phyloP scores from a whole-genome alignment of 1,140 invertebrate genomes.

The Helicoverpa armigera region DNA sequence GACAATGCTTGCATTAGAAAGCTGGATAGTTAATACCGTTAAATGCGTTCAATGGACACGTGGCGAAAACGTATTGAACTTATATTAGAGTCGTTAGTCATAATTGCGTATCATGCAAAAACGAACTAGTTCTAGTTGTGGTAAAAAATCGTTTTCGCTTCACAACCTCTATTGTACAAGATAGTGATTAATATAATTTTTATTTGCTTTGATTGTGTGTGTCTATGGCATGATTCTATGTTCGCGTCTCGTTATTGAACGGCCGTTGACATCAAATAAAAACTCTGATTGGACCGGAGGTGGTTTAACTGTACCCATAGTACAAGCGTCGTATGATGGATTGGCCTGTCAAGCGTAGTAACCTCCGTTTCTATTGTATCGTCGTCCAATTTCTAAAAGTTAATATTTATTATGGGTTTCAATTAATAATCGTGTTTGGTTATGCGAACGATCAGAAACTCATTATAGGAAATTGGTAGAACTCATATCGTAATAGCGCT shows the following conservation, averaged over 20 bases:
- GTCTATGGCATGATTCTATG: conserved; percentile 61
- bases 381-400: conserved; percentile 68
- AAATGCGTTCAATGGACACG: conserved; percentile 68
- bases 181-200: conserved; percentile 77
- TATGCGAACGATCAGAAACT: conserved; percentile 57
- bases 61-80: conserved; percentile 67
- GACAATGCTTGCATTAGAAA: conserved; percentile 72
- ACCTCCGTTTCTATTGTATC: conserved; percentile 61
- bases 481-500: conserved; percentile 9
- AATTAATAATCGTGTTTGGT: conserved; percentile 70
- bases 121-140: conserved; percentile 49
- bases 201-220: conserved; percentile 75
- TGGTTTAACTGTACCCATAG: conserved; percentile 70
- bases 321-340: conserved; percentile 72
- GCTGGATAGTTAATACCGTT: conserved; percentile 70
- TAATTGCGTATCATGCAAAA: conserved; percentile 81
- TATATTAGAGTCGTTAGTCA: conserved; percentile 71
- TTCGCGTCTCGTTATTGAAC: conserved; percentile 64
- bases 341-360: conserved; percentile 62
- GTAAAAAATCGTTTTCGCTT: conserved; percentile 58
- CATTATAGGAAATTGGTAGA: conserved; percentile 39
- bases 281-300: conserved; percentile 65
- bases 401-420: conserved; percentile 69
- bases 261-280: conserved; percentile 76
- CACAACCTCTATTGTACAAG: conserved; percentile 62